Percentiles rank a stretch among this genome's conserved stretches.
Conservation (phyloP, 2,113 vertebrate species). For the Mus musculus region GRCm39 chr14:29501501-29502000, state of each 20-base stretch:
- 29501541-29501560: slow-evolving; percentile 53
- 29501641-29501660: background rate
- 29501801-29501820: background rate
- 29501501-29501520: background rate
- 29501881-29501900: background rate
- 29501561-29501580: background rate
- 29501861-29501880: background rate
- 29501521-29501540: slow-evolving; percentile 18
- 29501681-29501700: background rate
- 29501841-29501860: background rate
- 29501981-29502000: background rate
- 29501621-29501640: background rate
- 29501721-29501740: background rate
- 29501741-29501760: background rate
- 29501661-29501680: no score
- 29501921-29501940: background rate
- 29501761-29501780: background rate
- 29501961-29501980: background rate
- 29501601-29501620: background rate
- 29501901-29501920: background rate
- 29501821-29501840: background rate
- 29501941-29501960: background rate
- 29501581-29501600: slow-evolving; percentile 12
- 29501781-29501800: background rate
- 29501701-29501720: background rate